Evolutionary conservation across 2,113 vertebrate genomes (phyloP), one percentile per base, ranked within the genome.

Genomic region (Gobius niger): DNA sequence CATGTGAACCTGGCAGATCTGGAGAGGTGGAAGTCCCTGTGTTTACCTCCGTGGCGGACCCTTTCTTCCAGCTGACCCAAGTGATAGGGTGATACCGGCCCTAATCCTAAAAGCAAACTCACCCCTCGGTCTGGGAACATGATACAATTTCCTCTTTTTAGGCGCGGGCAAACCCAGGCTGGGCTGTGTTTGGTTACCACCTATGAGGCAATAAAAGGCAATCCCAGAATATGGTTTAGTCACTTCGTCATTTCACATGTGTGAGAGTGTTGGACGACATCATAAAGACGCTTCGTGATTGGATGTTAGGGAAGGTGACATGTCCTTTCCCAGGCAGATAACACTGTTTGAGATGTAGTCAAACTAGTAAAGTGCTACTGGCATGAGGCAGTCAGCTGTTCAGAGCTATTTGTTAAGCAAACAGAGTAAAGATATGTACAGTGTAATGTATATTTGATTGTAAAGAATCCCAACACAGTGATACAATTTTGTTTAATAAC

Each of bases 41-140:
- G 86, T 90, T 91, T 90, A 83, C 83, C 80, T 75, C 66, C 68
- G 67, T 80, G 73, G 77, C 82, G 67, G 66, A 72, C 61, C 65
- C 77, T 75, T 77, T 70, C 78, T 90, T 92, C 91, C 93, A 93
- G 91, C 88, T 86, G 82, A 84, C 76, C 88, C 66, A 93, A 83
- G 90, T 87, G 88, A 87, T 87, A 85, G 82, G 56, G 81, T 91
- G 88, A 92, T 91, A 93, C 89, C 86, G 69, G 82, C 65, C 15
- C 19, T 91, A 85, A 95, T 96, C 95, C 92, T 92, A 94, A 92
- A 87, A 91, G 93, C 88, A 93, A 91, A 60, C 76, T 89, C 76
- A 75, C 78, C 89, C 87, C 93, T 92, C 88, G 80, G 90, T 93
- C 93, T 96, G 95, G 93, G 96, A 97, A 96, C 87, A 92, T 80